These are phyloP conservation scores for Trochalopteron elliotii DNA, from an alignment of 2,113 vertebrate genomes.

Conservation along the genomic window DNA sequence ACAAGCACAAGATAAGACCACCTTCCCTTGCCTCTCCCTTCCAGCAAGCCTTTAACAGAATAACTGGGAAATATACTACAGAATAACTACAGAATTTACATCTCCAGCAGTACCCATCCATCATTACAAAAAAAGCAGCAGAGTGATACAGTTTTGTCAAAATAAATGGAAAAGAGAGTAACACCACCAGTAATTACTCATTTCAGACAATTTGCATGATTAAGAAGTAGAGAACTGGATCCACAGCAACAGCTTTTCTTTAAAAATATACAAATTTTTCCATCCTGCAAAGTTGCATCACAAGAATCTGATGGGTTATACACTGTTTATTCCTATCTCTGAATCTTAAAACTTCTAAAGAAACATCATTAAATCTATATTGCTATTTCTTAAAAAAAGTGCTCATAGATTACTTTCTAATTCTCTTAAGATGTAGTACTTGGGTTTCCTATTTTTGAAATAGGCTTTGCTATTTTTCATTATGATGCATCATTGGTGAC, in stretches of 20 bases:
- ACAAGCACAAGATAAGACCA: not conserved
- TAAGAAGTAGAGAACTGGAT: not conserved
- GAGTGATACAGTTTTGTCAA: not conserved
- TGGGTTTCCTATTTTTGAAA: not conserved
- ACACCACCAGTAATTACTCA: not conserved
- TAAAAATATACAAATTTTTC: not conserved
- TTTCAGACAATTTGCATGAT: not conserved
- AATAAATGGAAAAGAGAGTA: not conserved
- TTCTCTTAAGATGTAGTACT: not conserved
- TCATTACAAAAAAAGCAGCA: not conserved
- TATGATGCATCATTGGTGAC: not conserved
- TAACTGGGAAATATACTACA: not conserved
- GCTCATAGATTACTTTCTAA: not conserved
- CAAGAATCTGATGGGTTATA: not conserved
- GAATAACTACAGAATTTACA: not conserved
- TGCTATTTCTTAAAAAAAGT: not conserved
- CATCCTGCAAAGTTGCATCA: not conserved
- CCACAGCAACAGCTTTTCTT: not conserved
- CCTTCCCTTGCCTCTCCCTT: not conserved
- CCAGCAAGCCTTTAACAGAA: not conserved
- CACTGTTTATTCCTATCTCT: not conserved
- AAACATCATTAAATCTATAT: not conserved
- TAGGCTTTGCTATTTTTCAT: conserved; percentile 1
- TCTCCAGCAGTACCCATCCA: not conserved
- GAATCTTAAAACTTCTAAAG: not conserved